Evolutionary conservation across 2,113 vertebrate genomes (phyloP).

Genomic region (Xenopus tropicalis): UCB_Xtro_10.0 CM004450.2:43400001-43400500

Average conservation of each 20-base stretch:
- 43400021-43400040: too few species aligned
- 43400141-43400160: too few species aligned
- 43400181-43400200: background rate
- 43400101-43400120: too few species aligned
- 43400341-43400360: slow-evolving; percentile 39
- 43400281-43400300: slow-evolving; percentile 38
- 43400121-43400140: too few species aligned
- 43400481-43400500: too few species aligned
- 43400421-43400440: slow-evolving; percentile 27
- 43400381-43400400: slow-evolving; percentile 41
- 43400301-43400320: slow-evolving; percentile 41
- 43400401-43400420: slow-evolving; percentile 29
- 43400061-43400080: too few species aligned
- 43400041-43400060: too few species aligned
- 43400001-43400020: too few species aligned
- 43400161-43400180: too few species aligned
- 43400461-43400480: background rate
- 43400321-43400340: slow-evolving; percentile 45
- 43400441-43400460: slow-evolving; percentile 28
- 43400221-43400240: slow-evolving; percentile 15
- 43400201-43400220: slow-evolving; percentile 24
- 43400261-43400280: slow-evolving; percentile 26
- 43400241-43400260: slow-evolving; percentile 45
- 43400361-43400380: slow-evolving; percentile 36
- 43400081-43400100: too few species aligned